Base-by-base conservation (phyloP, 2,888 invertebrate species). In the Byasa hedistus region DNA sequence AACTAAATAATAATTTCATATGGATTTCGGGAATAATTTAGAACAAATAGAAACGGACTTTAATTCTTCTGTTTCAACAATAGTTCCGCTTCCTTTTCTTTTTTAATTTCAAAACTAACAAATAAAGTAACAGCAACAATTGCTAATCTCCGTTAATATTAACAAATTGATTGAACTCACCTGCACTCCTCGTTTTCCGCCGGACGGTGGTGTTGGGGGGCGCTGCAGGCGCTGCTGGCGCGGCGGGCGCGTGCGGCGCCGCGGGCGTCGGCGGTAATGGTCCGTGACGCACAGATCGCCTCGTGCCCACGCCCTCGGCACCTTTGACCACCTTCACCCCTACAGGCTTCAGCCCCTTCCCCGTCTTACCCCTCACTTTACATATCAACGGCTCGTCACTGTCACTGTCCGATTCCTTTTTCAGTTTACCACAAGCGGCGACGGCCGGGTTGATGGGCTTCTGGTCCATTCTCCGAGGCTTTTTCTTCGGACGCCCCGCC, bases 311-410 rank as follows among this genome's bases (percentile, higher is more conserved):
- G 66, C 92, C 92, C 74, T 92, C 93, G 74, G 71, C 76, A 22
- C 75, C 77, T 72, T 80, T 79, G 71, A 76, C 73, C 69, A 70
- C 68, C 59, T 79, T 73, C 69, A 75, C 72, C n/a, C 77, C 69
- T 27, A 72, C 71, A 3, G 76, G 72, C 61, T 76, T 74, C 36
- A 74, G 73, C 8, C 72, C 77, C 69, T 81, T 83, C 39, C 78
- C 79, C 61, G 76, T 77, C 72, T 87, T 90, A 65, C 87, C 90
- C 62, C 95, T 90, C 84, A 95, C 94, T 88, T 96, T 93, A 74
- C 95, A 94, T 71, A 95, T 95, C 68, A 96, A 89, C 65, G 96
- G 96, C 85, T 96, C 96, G 82, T 96, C 96, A 71, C 95, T 95
- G 79, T 96, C 96, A 61, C 96, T 96, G 77, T 94, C 94, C 54